These are phyloP conservation scores for Myotis pilosus DNA, from an alignment of 2,797 vertebrate species.

Conservation along the genomic window DNA sequence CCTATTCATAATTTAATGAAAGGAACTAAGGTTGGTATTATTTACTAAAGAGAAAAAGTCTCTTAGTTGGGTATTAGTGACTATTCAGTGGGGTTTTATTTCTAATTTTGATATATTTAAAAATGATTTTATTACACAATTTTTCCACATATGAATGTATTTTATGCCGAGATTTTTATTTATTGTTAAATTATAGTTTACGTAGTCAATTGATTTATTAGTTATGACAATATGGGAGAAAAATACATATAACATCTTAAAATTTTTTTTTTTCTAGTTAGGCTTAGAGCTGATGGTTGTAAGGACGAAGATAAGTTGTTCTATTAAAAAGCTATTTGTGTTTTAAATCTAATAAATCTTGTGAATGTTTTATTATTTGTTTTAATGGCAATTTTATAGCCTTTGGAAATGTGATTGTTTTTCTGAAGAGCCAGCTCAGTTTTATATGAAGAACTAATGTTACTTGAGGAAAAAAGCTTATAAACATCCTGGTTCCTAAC, in stretches of 20 bases:
- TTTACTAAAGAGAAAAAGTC: neutral
- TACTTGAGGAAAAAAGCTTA: neutral
- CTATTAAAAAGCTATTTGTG: conserved; percentile 31
- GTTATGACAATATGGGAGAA: neutral
- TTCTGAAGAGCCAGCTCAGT: neutral
- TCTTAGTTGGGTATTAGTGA: neutral
- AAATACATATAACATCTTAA: neutral
- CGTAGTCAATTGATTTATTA: conserved; percentile 18
- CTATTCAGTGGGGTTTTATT: neutral
- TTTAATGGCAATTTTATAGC: conserved; percentile 28
- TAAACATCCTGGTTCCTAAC: neutral
- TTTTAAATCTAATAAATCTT: conserved; percentile 45
- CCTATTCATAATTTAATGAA: conserved; percentile 88
- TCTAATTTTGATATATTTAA: conserved; percentile 23
- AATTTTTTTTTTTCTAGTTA: neutral
- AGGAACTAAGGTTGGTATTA: conserved; percentile 88
- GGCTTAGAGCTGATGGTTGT: neutral
- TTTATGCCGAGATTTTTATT: conserved; percentile 50
- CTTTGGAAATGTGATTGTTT: conserved; percentile 49
- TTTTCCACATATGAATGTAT: neutral
- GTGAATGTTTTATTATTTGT: conserved; percentile 6
- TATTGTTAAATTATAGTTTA: conserved; percentile 1
- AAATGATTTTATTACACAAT: neutral
- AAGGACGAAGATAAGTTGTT: conserved; percentile 13
- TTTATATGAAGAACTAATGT: neutral